phyloP scores from a whole-genome alignment of 1,140 invertebrate species.

The Vollenhovia emeryi region DNA sequence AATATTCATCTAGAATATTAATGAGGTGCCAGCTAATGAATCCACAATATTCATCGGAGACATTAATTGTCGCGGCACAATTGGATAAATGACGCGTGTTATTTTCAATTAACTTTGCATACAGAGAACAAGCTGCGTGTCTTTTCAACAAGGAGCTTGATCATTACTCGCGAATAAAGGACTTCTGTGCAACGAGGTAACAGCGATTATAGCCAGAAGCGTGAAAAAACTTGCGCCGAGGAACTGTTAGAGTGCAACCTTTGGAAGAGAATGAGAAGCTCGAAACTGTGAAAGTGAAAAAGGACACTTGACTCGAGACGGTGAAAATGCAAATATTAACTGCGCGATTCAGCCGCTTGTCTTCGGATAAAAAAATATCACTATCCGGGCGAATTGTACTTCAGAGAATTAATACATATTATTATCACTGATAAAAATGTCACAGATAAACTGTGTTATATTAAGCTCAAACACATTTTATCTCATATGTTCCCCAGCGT shows the following conservation, averaged over 20 bases:
- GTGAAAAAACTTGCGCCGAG: constrained; percentile 33
- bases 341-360: background rate
- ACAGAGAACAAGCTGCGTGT: background rate
- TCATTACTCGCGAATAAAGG: background rate
- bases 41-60: background rate
- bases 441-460: background rate
- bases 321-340: background rate
- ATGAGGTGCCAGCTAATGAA: background rate
- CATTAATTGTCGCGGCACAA: background rate
- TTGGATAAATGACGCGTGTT: background rate
- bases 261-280: constrained; percentile 18
- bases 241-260: background rate
- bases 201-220: constrained; percentile 23
- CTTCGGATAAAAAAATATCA: background rate
- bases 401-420: background rate
- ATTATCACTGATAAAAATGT: background rate
- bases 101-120: constrained; percentile 7
- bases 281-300: background rate
- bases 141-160: background rate
- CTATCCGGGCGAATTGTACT: background rate
- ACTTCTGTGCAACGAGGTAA: constrained; percentile 54
- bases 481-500: background rate
- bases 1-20: constrained; percentile 21
- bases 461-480: background rate
- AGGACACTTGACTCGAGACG: background rate